phyloP scores from a whole-genome alignment of 1,140 invertebrate species.

The Neodiprion fabricii region DNA sequence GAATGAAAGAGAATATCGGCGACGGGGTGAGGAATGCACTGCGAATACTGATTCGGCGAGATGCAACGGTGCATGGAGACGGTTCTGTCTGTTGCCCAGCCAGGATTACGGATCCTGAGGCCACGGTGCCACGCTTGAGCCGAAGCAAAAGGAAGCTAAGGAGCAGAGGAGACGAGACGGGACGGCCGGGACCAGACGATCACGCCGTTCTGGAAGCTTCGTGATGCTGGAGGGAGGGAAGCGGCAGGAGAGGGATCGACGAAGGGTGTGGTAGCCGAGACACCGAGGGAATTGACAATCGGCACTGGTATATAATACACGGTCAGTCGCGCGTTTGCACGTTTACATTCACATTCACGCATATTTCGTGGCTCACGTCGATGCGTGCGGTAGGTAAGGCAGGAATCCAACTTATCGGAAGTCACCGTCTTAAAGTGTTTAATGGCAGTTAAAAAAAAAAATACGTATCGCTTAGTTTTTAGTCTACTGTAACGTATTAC shows the following conservation, averaged over 20 bases:
- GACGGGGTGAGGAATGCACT: not conserved
- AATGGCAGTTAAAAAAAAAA: no score
- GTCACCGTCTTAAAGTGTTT: no score
- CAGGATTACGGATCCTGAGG: not conserved
- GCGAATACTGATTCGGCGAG: not conserved
- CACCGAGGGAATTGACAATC: slow-evolving; percentile 19
- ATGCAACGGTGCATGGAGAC: no score
- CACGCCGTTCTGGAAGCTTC: slow-evolving; percentile 8
- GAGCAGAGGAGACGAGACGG: not conserved
- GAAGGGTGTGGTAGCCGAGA: not conserved
- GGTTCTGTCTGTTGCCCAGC: not conserved
- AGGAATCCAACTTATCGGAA: no score
- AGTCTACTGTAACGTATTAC: no score
- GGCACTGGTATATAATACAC: slow-evolving; percentile 9
- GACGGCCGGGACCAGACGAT: slow-evolving; percentile 8
- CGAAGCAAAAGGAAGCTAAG: not conserved
- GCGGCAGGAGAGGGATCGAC: not conserved
- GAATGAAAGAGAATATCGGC: not conserved
- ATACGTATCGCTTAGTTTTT: no score
- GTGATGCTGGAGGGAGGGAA: not conserved
- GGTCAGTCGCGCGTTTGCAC: not conserved
- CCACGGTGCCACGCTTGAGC: not conserved
- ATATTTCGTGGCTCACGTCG: no score
- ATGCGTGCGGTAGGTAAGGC: no score
- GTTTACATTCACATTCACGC: no score